Percentiles rank a stretch among this genome's conserved stretches.
Evolutionary conservation across 2,113 vertebrate species (phyloP).

Genomic region (Cyanoliseus patagonus): DNA sequence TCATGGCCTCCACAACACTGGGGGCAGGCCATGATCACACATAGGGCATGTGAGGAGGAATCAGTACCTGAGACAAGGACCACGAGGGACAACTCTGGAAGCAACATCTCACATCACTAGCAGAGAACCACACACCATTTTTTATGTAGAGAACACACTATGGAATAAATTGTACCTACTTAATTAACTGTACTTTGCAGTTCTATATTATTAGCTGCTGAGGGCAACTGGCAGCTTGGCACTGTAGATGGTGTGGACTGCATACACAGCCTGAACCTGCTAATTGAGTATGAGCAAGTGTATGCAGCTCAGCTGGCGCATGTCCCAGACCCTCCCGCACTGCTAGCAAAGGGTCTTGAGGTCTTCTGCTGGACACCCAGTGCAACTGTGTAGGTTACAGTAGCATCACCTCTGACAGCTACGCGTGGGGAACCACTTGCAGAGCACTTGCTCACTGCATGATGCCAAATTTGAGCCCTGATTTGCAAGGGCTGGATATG

Average conservation of each 20-base stretch:
- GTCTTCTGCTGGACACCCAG: neutral
- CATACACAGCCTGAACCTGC: neutral
- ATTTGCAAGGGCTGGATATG: neutral
- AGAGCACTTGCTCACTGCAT: neutral
- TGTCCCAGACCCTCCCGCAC: neutral
- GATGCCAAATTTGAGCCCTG: neutral
- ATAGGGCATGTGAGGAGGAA: neutral
- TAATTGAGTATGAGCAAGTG: neutral
- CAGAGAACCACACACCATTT: neutral
- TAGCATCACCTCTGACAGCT: neutral
- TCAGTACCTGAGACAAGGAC: neutral
- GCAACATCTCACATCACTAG: fast-evolving
- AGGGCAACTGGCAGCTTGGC: slow-evolving; percentile 29
- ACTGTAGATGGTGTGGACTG: neutral
- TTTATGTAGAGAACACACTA: neutral
- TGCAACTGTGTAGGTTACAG: neutral
- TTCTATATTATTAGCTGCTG: neutral
- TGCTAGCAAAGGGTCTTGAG: fast-evolving
- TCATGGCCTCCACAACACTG: fast-evolving
- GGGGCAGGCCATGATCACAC: fast-evolving
- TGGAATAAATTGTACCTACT: neutral
- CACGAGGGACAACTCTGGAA: neutral
- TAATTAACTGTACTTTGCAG: slow-evolving; percentile 6
- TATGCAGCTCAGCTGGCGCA: neutral
- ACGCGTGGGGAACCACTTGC: fast-evolving